phyloP scores from a whole-genome alignment of 2,113 vertebrate genomes.

The Microtus richardsoni region DNA sequence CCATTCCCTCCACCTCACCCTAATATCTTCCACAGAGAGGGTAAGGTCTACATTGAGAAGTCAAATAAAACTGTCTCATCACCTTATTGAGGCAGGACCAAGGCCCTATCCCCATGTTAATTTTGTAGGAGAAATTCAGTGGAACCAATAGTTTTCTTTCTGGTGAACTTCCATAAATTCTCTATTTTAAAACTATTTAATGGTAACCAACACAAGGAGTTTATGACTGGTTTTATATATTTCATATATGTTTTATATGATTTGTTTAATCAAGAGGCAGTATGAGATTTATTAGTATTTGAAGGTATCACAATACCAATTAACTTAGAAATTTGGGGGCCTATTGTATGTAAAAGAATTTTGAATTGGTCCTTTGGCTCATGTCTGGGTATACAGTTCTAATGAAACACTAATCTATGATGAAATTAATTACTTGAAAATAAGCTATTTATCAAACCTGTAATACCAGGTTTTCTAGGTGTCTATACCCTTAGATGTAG shows the following conservation, averaged over 20 bases:
- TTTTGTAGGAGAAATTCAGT: not conserved
- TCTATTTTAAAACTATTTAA: not conserved
- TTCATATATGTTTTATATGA: too few species aligned
- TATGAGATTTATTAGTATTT: not conserved
- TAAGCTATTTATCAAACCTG: not conserved
- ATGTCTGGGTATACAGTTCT: not conserved
- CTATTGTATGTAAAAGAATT: not conserved
- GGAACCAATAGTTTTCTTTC: not conserved
- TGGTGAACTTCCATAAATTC: not conserved
- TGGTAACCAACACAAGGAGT: not conserved
- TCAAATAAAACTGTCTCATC: too few species aligned
- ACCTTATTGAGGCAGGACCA: too few species aligned
- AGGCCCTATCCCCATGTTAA: not conserved
- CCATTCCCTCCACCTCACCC: too few species aligned
- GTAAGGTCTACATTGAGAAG: too few species aligned
- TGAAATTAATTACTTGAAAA: not conserved
- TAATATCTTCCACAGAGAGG: too few species aligned
- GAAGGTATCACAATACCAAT: not conserved
- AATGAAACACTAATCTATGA: not conserved
- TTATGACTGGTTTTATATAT: not conserved
- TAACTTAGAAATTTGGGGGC: not conserved
- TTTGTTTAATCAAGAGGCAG: not conserved
- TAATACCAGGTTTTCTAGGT: not conserved
- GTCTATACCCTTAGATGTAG: not conserved
- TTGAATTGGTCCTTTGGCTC: not conserved